Base-by-base conservation (phyloP, 2,888 invertebrate species). In the Heliconius aoede region DNA sequence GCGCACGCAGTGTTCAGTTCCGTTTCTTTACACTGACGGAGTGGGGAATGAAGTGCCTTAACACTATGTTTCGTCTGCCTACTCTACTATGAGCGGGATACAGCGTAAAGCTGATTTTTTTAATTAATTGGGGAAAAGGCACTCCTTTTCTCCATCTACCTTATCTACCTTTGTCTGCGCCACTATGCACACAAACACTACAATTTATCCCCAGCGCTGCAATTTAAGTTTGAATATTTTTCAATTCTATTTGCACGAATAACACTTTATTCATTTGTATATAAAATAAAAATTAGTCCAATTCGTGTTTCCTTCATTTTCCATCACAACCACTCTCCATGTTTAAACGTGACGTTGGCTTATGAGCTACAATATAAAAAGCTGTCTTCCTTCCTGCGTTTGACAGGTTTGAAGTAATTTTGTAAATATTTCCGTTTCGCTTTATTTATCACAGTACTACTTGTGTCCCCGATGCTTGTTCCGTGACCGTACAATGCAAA, bases 401-500 rank as follows among this genome's bases (percentile, higher is more conserved):
- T 68, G 78, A 78, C 74, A 78, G 74, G 72, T 69, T 62, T 28
- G 32, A 72, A 65, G 68, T 60, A 36, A 72, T 72, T 76, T 78
- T 72, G 74, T 68, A 78, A 79, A 79, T 74, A 78, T 40, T 64
- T 71, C 28, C 11, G 51, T 64, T 55, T 55, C 55, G 30, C 51
- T 32, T 51, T 72, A 71, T 68, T 69, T 73, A 55, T 73, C 62
- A 60, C 30, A 58, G 58, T 64, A 74, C 65, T 67, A 32, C 71
- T 26, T 26, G 64, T 40, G 69, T 64, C 72, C 40, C n/a, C 58
- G 61, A 72, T 64, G 32, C 76, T 80, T 76, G 78, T 76, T 79
- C 76, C 80, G 77, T 80, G 80, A 77, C 76, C 72, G 68, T 76
- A 64, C 76, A 55, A 79, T 72, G 64, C 61, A 71, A 36, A 74